A percentile compares a stretch with the other conserved stretches of the same genome.
Evolutionary conservation across 2,888 invertebrate species (phyloP).

Genomic region (Apamea sordens): DNA sequence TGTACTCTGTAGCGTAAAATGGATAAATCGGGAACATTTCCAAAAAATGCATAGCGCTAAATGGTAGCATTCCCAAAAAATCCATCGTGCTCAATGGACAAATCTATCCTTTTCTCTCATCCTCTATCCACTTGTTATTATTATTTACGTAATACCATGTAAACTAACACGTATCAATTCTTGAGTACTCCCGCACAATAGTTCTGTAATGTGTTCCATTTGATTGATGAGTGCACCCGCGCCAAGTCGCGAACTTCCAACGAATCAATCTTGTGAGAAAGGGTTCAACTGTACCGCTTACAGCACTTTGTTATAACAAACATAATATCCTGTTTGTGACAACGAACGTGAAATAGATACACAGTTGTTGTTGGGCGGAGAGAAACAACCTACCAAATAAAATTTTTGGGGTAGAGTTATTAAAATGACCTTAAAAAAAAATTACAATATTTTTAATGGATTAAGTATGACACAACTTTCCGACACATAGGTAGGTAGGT

Average conservation of each 20-base stretch:
- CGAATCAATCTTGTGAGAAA: conserved; percentile 62
- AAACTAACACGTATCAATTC: conserved; percentile 35
- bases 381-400: not conserved
- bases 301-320: conserved; percentile 50
- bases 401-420: not conserved
- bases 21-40: not conserved
- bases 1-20: not conserved
- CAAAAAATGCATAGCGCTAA: conserved; percentile 11
- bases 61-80: conserved; percentile 4
- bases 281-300: conserved; percentile 45
- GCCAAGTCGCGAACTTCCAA: conserved; percentile 38
- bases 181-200: conserved; percentile 28
- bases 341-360: conserved; percentile 39
- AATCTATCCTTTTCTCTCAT: not conserved
- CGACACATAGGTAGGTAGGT: not conserved
- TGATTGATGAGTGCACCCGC: conserved; percentile 62
- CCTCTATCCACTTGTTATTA: conserved; percentile 1
- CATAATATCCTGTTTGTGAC: conserved; percentile 58
- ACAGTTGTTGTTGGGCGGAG: not conserved
- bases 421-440: not conserved
- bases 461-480: not conserved
- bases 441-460: not conserved
- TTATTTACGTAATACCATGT: conserved; percentile 33
- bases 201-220: conserved; percentile 42
- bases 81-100: conserved; percentile 5